Percentiles rank a stretch among this genome's conserved stretches.
Conservation (phyloP, 92 coral and sea anemone species). For the Umimayanthus chanpuru region DNA sequence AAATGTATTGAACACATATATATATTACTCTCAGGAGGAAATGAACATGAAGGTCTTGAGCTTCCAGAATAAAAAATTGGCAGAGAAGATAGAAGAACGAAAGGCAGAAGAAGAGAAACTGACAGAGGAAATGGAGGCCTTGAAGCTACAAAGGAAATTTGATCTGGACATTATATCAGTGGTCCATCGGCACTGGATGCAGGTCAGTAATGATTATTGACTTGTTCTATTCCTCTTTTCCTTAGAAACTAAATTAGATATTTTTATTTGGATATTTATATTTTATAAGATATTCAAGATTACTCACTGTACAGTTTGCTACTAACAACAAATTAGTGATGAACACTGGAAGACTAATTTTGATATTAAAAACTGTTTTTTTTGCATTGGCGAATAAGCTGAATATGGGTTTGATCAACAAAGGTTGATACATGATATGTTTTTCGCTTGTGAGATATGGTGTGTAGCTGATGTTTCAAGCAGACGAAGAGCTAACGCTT, state of each 20-base stretch:
- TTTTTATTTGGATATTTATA: background rate
- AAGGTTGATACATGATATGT: no score
- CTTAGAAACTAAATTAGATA: background rate
- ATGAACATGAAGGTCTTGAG: conserved; percentile 88
- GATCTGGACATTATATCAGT: conserved; percentile 88
- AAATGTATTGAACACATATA: no score
- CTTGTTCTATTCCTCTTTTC: background rate
- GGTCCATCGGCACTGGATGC: conserved; percentile 94
- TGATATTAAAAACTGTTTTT: no score
- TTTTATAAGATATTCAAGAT: no score
- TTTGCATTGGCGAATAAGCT: no score
- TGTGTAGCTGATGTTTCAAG: no score
- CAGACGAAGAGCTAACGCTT: no score
- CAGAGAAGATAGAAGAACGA: conserved; percentile 88
- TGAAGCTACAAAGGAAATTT: conserved; percentile 76
- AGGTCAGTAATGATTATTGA: conserved; percentile 54
- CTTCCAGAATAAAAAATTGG: conserved; percentile 94
- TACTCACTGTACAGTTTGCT: no score
- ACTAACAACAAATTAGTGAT: no score
- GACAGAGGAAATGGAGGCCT: conserved; percentile 77
- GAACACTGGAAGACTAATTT: no score
- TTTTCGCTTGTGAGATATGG: no score
- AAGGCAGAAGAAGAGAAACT: conserved; percentile 90
- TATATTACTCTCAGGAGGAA: conserved; percentile 76
- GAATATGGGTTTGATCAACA: no score